Base-by-base conservation (phyloP, 2,888 invertebrate genomes). In the Aethes cnicana region DNA sequence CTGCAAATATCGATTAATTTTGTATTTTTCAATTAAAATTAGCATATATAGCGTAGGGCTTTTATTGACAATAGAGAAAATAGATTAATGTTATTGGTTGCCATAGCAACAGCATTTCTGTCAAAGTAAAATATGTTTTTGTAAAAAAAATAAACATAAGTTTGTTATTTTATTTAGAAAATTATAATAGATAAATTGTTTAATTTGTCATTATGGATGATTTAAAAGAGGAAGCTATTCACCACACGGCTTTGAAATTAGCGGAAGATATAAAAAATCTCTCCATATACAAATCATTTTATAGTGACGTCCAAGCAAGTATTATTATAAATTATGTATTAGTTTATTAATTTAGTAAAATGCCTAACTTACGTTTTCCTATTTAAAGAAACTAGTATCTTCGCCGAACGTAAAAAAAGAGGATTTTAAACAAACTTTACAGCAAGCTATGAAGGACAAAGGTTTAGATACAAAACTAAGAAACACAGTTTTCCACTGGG, bases 401-500 rank as follows among this genome's bases (percentile, higher is more conserved):
- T 94, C 94, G 26, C 92, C 95, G 33, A 91, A 89, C 63, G 95
- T 96, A 21, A 93, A 93, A 66, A 93, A 93, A 64, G 93, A 94
- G 58, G 94, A 96, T 73, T 95, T 97, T 72, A 94, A 94, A 74
- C 92, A 92, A 60, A 94, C 95, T 0, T 83, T 97, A 55, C 91
- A 95, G 60, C 92, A 93, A 62, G 94, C 95, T 17, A 93, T 97
- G 82, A 94, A 93, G 77, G 92, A 92, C 55, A 94, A 93, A 55
- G 96, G 95, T 3, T 86, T 96, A 64, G 96, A 97, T 72, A 95
- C 94, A 3, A 94, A 96, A 75, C 90, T 97, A 53, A 91, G 95
- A 62, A 97, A 97, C 70, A 94, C 95, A 53, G 94, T 97, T 39
- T 96, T 93, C 80, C 95, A 95, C 77, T 95, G 94, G 93, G 91